phyloP scores from a whole-genome alignment of 2,888 invertebrate genomes.

The Pristionchus entomophagus region DNA sequence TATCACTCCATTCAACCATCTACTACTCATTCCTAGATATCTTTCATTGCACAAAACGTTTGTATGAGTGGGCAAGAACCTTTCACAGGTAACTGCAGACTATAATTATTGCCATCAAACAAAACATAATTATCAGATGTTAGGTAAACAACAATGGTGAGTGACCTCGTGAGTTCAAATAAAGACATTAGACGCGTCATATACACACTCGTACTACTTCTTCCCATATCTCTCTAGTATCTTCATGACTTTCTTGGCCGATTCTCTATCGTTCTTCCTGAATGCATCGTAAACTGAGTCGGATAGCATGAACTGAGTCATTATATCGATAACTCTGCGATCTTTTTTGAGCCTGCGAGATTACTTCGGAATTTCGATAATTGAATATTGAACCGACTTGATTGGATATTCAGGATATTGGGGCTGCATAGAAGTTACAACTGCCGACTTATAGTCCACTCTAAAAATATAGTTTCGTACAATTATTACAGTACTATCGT shows the following conservation, averaged over 20 bases:
- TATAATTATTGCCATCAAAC: neutral
- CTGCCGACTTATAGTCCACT: neutral
- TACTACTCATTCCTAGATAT: neutral
- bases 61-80: neutral
- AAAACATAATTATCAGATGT: neutral
- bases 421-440: neutral
- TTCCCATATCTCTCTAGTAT: neutral
- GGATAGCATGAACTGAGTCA: neutral
- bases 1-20: slow-evolving; percentile 9
- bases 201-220: neutral
- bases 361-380: neutral
- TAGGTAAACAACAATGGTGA: neutral
- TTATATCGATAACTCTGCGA: neutral
- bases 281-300: neutral
- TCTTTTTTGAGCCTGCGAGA: neutral
- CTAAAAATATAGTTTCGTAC: neutral
- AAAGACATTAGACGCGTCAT: neutral
- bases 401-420: neutral
- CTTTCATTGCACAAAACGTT: neutral
- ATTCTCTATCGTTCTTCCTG: neutral
- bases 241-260: neutral
- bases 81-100: neutral
- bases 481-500: neutral
- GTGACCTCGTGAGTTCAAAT: neutral
- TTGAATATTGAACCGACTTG: neutral